Conservation (phyloP, 2,888 invertebrate genomes). For the Diogma glabrata region DNA sequence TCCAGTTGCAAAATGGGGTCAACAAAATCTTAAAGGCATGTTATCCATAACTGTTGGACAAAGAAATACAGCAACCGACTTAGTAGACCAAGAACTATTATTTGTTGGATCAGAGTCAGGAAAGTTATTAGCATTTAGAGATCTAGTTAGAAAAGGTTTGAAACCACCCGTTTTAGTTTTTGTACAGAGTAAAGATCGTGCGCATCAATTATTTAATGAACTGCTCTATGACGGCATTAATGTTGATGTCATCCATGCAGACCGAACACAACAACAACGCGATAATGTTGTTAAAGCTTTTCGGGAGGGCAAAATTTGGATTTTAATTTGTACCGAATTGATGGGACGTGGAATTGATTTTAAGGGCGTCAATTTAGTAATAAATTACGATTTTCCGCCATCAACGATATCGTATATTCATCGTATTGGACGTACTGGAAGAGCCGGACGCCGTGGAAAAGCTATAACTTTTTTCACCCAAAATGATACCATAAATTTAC, state of each 20-base stretch:
- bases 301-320: conserved; percentile 87
- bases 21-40: conserved; percentile 68
- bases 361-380: conserved; percentile 87
- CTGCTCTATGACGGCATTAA: conserved; percentile 85
- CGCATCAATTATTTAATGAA: conserved; percentile 83
- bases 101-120: conserved; percentile 89
- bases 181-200: conserved; percentile 65
- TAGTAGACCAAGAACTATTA: conserved; percentile 75
- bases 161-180: conserved; percentile 84
- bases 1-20: conserved; percentile 83
- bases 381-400: conserved; percentile 96
- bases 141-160: conserved; percentile 70
- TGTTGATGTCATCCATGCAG: conserved; percentile 88
- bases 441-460: conserved; percentile 79
- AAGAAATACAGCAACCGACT: conserved; percentile 76
- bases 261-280: conserved; percentile 76
- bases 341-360: conserved; percentile 97
- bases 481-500: conserved; percentile 72
- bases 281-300: conserved; percentile 86
- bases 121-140: conserved; percentile 76
- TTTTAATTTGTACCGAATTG: conserved; percentile 91
- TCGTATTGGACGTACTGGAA: conserved; percentile 78
- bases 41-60: conserved; percentile 72
- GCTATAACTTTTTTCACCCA: conserved; percentile 93
- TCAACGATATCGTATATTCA: conserved; percentile 84